phyloP scores from a whole-genome alignment of 1,140 invertebrate genomes.

The Heliconius himera region DNA sequence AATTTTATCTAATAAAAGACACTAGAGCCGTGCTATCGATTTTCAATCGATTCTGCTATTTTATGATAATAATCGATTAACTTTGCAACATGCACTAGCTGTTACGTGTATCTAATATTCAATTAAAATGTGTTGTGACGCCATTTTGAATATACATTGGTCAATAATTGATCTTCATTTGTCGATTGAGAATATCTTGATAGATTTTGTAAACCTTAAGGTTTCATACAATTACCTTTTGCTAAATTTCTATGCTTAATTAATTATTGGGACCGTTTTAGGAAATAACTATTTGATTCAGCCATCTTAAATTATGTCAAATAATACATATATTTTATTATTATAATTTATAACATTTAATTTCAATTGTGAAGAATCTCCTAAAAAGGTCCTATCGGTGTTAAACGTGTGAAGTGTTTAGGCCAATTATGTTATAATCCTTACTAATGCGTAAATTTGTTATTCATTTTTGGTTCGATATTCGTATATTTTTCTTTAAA shows the following conservation, averaged over 20 bases:
- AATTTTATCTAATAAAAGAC: neutral
- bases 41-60: neutral
- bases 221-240: neutral
- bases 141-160: conserved; percentile 5
- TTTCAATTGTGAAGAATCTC: conserved; percentile 10
- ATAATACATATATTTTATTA: neutral
- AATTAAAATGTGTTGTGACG: conserved; percentile 9
- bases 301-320: neutral
- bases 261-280: conserved; percentile 7
- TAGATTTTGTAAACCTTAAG: conserved; percentile 1
- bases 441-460: neutral
- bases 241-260: neutral
- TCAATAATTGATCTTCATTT: conserved; percentile 1
- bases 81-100: neutral
- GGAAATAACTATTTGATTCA: neutral
- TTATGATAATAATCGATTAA: neutral
- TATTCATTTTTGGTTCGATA: neutral
- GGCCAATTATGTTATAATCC: neutral
- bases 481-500: neutral
- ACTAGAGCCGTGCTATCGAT: neutral
- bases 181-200: neutral
- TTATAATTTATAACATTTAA: neutral
- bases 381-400: conserved; percentile 5
- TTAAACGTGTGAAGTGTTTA: neutral
- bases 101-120: conserved; percentile 1